These are phyloP conservation scores for Busseola fusca DNA, from an alignment of 2,888 invertebrate genomes.

Conservation along the genomic window DNA sequence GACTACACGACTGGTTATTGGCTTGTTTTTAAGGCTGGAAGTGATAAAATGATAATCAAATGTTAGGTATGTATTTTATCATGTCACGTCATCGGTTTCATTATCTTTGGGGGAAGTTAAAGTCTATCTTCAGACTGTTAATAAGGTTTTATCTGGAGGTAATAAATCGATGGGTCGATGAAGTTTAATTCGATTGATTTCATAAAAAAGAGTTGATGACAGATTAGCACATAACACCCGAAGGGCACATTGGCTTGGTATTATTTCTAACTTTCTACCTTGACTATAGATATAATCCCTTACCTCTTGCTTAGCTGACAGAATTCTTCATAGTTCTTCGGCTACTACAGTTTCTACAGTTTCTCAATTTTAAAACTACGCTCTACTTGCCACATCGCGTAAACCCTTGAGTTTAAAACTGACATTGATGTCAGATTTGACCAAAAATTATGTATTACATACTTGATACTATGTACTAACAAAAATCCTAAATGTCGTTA, in stretches of 20 bases:
- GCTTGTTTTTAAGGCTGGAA: constrained; percentile 17
- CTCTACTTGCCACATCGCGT: not conserved
- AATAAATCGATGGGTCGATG: too few relatives aligned
- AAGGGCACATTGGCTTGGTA: not conserved
- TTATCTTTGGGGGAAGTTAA: not conserved
- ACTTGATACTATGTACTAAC: too few relatives aligned
- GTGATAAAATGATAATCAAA: constrained; percentile 12
- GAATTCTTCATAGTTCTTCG: not conserved
- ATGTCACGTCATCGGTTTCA: constrained; percentile 8
- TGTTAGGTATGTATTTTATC: too few relatives aligned
- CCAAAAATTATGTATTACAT: not conserved
- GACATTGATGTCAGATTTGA: not conserved
- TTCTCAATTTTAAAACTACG: not conserved
- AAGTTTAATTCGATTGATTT: not conserved
- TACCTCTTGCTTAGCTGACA: not conserved
- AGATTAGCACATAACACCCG: not conserved
- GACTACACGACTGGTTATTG: constrained; percentile 3
- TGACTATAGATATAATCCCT: not conserved
- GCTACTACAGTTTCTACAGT: not conserved
- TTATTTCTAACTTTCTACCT: not conserved
- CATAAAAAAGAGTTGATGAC: not conserved
- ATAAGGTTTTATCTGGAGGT: constrained; percentile 16
- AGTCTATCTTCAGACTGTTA: constrained; percentile 6
- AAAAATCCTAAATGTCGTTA: not conserved
- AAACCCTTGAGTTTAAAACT: not conserved